A percentile compares a stretch with the other conserved stretches of the same genome.
phyloP scores from a whole-genome alignment of 2,888 invertebrate genomes.

The Stomorhina lunata region DNA sequence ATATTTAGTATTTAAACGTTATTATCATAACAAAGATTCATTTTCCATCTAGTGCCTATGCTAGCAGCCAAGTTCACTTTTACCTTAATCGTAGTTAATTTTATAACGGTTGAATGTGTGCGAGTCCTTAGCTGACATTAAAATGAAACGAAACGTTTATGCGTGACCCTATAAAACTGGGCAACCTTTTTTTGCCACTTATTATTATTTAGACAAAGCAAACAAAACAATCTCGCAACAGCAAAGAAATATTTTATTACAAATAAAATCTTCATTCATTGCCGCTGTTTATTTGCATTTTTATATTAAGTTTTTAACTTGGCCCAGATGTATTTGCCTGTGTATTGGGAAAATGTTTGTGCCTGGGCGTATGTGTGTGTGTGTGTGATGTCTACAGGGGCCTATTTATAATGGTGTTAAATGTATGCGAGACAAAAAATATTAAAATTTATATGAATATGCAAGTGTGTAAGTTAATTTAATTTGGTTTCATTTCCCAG shows the following conservation, averaged over 20 bases:
- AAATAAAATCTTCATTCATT: constrained; percentile 13
- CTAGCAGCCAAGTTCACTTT: background rate
- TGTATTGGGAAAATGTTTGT: background rate
- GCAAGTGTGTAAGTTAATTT: constrained; percentile 59
- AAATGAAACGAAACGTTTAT: constrained; percentile 56
- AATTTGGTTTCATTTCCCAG: constrained; percentile 55
- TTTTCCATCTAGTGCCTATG: background rate
- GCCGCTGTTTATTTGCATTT: constrained; percentile 6
- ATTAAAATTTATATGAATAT: background rate
- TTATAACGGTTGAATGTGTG: constrained; percentile 5
- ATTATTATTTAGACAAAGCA: background rate
- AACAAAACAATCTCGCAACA: background rate
- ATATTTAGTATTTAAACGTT: background rate
- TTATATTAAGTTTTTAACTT: constrained; percentile 26
- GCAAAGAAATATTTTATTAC: constrained; percentile 23
- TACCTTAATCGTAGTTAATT: background rate
- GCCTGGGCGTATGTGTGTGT: background rate
- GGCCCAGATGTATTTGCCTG: constrained; percentile 17
- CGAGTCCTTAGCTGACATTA: constrained; percentile 41
- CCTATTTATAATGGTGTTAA: constrained; percentile 46
- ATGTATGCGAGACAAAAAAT: background rate
- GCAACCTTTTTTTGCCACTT: background rate
- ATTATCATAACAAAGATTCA: background rate
- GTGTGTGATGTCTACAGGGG: constrained; percentile 23
- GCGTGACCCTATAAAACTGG: constrained; percentile 61